Conservation (phyloP, 2,888 invertebrate species). For the Neoascia interrupta region DNA sequence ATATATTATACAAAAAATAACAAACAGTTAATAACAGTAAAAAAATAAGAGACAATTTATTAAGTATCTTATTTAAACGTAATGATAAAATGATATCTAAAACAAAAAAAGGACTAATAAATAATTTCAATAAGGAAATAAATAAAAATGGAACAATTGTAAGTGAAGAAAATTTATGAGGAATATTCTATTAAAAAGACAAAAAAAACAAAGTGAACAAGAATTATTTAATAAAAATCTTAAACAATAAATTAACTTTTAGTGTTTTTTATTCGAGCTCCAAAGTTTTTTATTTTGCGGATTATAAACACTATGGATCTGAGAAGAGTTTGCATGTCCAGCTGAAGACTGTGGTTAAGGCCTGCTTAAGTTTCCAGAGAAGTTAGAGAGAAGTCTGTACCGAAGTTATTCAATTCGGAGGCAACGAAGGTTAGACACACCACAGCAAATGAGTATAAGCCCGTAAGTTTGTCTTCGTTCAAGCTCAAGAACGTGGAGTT, state of each 20-base stretch:
- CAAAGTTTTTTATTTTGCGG: background rate
- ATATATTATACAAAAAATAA: conserved; percentile 61
- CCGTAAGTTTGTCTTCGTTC: no score
- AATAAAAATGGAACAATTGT: conserved; percentile 61
- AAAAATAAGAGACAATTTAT: conserved; percentile 30
- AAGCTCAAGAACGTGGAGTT: no score
- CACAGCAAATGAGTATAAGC: no score
- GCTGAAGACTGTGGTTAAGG: no score
- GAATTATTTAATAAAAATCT: conserved; percentile 65
- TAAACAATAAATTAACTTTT: conserved; percentile 44
- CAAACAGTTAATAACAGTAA: conserved; percentile 48
- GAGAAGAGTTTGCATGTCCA: background rate
- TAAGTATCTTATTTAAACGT: conserved; percentile 36
- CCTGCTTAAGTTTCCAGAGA: no score
- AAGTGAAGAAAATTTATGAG: conserved; percentile 42
- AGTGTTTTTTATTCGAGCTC: background rate
- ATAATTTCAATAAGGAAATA: conserved; percentile 35
- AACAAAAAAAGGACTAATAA: conserved; percentile 27
- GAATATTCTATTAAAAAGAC: conserved; percentile 57
- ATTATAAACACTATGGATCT: background rate
- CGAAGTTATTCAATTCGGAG: no score
- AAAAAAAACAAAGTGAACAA: conserved; percentile 37
- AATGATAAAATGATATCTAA: conserved; percentile 33
- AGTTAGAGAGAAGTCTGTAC: no score
- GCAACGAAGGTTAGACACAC: no score